Base-by-base conservation (phyloP, 2,113 vertebrate genomes). In the Vireo altiloquus region DNA sequence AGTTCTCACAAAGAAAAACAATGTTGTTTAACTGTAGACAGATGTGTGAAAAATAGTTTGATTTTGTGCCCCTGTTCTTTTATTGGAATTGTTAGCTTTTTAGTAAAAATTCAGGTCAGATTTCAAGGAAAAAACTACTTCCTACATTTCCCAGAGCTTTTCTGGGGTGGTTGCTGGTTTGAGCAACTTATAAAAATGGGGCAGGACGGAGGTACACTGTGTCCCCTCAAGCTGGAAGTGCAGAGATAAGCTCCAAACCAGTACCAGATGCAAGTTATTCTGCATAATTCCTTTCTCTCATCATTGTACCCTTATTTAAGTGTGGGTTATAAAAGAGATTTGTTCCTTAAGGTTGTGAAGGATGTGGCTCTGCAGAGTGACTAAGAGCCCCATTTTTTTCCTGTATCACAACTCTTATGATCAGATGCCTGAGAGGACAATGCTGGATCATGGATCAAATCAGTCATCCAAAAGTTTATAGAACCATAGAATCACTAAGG, bases 1-100 rank as follows among this genome's bases (percentile, higher is more conserved):
- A 89, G 89, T 84, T 83, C 88, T 96, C 65, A 74, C 94, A 84
- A 89, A 84, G 80, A 78, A 94, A 96, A 92, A 89, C 82, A 90
- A 21, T 40, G 71, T 68, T 71, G 52, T 77, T 94, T 94, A 93
- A 93, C 86, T 33, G 15, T 24, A 42, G 93, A 52, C 85, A 94
- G 93, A 89, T 53, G 61, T 57, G 57, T 90, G 79, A 57, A 90
- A 93, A 96, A 68, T 60, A 70, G 52, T 64, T 77, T 5, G 2
- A 49, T 87, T 90, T 84, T 68, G n/a, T 94, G 69, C 54, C 65
- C 40, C 42, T 49, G n/a, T 90, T 85, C n/a, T 75, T 90, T 79
- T 61, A 61, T 49, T 87, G 52, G 72, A 84, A 49, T 71, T 2
- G 0, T 78, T 61, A 44, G 24, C 37, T 57, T 79, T 90, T 78